These are phyloP conservation scores for Carassius auratus DNA, from an alignment of 2,113 vertebrate species.

Conservation along the genomic window DNA sequence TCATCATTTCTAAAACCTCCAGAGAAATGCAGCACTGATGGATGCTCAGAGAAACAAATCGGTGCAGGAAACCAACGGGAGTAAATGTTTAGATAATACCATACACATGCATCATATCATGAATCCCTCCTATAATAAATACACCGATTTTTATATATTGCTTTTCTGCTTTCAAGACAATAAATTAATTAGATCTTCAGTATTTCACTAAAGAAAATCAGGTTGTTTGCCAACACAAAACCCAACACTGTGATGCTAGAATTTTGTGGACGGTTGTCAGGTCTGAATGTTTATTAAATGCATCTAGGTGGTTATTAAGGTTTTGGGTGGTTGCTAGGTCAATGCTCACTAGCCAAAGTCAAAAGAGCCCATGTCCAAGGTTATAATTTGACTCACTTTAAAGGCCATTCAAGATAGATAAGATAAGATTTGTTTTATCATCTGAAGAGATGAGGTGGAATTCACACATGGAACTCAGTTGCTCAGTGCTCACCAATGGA, in stretches of 20 bases:
- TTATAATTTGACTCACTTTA: too few species aligned
- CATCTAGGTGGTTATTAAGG: not conserved
- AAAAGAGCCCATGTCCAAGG: not conserved
- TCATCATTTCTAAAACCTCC: slow-evolving; percentile 17
- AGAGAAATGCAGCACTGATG: slow-evolving; percentile 5
- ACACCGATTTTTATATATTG: not conserved
- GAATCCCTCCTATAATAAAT: not conserved
- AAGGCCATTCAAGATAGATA: not conserved
- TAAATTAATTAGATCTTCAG: not conserved
- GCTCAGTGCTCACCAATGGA: not conserved
- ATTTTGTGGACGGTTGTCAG: not conserved
- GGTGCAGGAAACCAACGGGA: not conserved
- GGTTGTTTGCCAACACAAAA: not conserved
- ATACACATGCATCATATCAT: not conserved
- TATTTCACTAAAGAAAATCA: not conserved
- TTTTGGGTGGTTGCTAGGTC: not conserved
- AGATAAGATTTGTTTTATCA: too few species aligned
- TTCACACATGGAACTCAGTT: too few species aligned
- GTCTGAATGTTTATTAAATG: not conserved
- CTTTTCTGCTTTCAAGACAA: not conserved
- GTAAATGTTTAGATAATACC: slow-evolving; percentile 5
- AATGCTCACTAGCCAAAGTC: not conserved
- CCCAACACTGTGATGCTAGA: not conserved
- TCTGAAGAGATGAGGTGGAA: not conserved
- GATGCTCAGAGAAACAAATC: not conserved